These are phyloP conservation scores for Columba guinea DNA, from an alignment of 2,797 vertebrate genomes.

Conservation along the genomic window DNA sequence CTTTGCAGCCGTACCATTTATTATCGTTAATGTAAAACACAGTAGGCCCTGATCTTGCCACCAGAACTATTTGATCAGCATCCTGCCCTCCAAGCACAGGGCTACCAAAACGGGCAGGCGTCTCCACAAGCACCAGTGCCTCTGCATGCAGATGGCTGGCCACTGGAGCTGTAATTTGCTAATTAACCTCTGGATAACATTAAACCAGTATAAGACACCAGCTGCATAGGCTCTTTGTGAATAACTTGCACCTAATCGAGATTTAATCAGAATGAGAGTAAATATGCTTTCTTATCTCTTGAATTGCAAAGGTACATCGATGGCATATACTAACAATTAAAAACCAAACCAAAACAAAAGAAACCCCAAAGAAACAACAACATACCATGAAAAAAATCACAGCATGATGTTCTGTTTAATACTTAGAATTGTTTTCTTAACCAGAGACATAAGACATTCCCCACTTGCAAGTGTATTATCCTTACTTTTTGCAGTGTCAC, in stretches of 20 bases:
- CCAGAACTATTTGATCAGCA: background rate
- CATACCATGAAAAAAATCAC: background rate
- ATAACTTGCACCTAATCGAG: background rate
- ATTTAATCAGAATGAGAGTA: background rate
- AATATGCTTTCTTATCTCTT: background rate
- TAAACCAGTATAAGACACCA: background rate
- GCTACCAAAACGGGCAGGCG: background rate
- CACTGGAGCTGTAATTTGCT: background rate
- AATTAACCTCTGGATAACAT: background rate
- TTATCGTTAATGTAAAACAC: background rate
- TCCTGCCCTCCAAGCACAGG: background rate
- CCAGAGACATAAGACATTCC: background rate
- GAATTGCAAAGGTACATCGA: background rate
- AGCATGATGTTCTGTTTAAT: background rate
- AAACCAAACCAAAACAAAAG: background rate
- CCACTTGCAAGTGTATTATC: background rate
- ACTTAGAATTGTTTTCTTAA: background rate
- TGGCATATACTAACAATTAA: background rate
- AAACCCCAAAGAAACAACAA: too few relatives aligned
- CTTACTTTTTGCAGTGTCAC: background rate
- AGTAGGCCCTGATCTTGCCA: background rate
- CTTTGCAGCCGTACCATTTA: background rate
- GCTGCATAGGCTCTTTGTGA: background rate
- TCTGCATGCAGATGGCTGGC: background rate
- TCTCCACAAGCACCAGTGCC: background rate